Base-by-base conservation (phyloP, 2,888 invertebrate genomes). In the Heteropelma amictum region DNA sequence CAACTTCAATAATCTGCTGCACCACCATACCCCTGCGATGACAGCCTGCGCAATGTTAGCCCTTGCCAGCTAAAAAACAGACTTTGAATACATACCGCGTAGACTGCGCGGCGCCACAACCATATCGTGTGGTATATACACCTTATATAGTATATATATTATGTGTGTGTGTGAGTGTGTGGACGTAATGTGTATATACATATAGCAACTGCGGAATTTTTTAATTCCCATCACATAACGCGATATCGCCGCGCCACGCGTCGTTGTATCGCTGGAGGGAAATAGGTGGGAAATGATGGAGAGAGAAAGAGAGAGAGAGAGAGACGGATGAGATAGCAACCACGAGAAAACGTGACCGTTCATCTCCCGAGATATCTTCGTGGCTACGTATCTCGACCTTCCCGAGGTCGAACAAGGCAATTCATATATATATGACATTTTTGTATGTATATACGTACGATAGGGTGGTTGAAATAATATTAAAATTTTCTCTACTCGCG, bases 61-160 rank as follows among this genome's bases (percentile, higher is more conserved):
- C 42, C 60, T 61, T 69, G 38, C 53, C 65, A 53, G 49, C 56
- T 38, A 49, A 58, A 58, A 68, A 54, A 53, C 49, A 38, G 42
- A 64, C 77, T 72, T 65, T 54, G 61, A n/a, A n/a, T n/a, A n/a
- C n/a, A n/a, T 67, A 65, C 58, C 70, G 78, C 80, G 78, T 77
- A 84, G 80, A 84, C 82, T 81, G 77, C 64, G 72, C 80, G 82
- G 82, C 81, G 82, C 84, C 84, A 77, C 75, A 53, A 75, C 53
- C 77, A 80, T 81, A 82, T 81, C 80, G 76, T 79, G 77, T 38
- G 72, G 53, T 67, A 53, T 40, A 56, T 60, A 61, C 40, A 60
- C 23, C 23, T 23, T 23, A 21, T 45, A 58, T 17, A 42, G n/a
- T 8, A 45, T 2, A 35, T 14, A 10, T 10, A 45, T n/a, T 54